A percentile compares a stretch with the other conserved stretches of the same genome.
These are phyloP conservation scores for Nemotelus nigrinus DNA, from an alignment of 2,888 invertebrate genomes.

Conservation along the genomic window DNA sequence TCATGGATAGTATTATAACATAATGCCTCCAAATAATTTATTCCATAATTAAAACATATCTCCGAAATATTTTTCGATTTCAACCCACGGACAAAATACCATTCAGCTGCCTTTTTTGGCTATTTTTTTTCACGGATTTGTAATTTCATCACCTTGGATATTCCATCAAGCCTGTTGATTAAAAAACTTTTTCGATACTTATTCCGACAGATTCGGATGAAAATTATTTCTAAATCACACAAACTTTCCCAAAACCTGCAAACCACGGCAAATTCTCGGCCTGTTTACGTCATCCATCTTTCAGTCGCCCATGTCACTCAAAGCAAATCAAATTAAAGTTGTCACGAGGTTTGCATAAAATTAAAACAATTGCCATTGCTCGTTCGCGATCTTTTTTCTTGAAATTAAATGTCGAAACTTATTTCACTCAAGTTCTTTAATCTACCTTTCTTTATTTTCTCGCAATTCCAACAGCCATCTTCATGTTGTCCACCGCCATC, in stretches of 20 bases:
- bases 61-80: too few relatives aligned
- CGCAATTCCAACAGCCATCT: not conserved
- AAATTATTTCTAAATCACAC: not conserved
- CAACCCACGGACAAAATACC: too few relatives aligned
- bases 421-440: slow-evolving; percentile 10
- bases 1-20: too few relatives aligned
- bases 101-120: too few relatives aligned
- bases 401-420: slow-evolving; percentile 2
- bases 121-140: too few relatives aligned
- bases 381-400: slow-evolving; percentile 4
- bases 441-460: not conserved
- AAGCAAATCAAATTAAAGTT: slow-evolving; percentile 42
- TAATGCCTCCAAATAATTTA: too few relatives aligned
- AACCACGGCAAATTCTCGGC: not conserved
- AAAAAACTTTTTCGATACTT: slow-evolving; percentile 33
- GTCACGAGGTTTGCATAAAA: slow-evolving; percentile 21
- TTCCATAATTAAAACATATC: too few relatives aligned
- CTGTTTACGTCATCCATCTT: slow-evolving; percentile 13
- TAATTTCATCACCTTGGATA: not conserved
- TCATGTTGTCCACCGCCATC: not conserved
- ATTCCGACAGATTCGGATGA: not conserved
- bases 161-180: slow-evolving; percentile 22
- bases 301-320: slow-evolving; percentile 13
- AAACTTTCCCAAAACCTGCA: not conserved
- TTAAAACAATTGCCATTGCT: slow-evolving; percentile 8